A percentile compares a stretch with the other conserved stretches of the same genome.
phyloP scores from a whole-genome alignment of 2,113 vertebrate species.

The Ceyx margarethae region DNA sequence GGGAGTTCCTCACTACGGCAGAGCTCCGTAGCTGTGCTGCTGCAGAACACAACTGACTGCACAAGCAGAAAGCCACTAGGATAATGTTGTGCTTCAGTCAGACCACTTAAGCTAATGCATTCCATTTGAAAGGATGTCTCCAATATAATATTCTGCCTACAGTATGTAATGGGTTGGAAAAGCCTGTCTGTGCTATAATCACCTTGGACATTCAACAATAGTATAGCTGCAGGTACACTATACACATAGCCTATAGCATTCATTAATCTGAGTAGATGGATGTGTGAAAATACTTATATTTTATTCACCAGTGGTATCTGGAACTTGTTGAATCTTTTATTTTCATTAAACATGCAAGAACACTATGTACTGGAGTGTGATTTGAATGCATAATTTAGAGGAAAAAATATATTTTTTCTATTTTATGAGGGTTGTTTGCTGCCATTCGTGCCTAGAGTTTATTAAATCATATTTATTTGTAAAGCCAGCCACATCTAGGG shows the following conservation, averaged over 20 bases:
- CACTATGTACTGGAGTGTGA: constrained; percentile 5
- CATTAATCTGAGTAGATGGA: background rate
- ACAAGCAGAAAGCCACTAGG: background rate
- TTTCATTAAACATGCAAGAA: constrained; percentile 61
- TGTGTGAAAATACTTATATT: constrained; percentile 10
- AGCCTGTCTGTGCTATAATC: background rate
- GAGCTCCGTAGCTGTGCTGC: background rate
- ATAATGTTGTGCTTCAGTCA: background rate
- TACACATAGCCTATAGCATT: background rate
- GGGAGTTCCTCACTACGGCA: background rate
- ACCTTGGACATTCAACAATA: background rate
- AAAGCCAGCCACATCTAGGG: background rate
- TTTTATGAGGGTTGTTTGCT: constrained; percentile 1
- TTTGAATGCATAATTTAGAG: constrained; percentile 35
- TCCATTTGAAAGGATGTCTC: background rate
- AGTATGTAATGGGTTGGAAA: background rate
- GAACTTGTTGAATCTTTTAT: constrained; percentile 44
- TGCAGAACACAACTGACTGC: background rate
- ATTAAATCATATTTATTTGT: constrained; percentile 13
- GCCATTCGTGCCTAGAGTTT: constrained; percentile 4
- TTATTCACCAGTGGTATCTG: constrained; percentile 26
- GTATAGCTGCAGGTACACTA: background rate
- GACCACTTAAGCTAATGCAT: background rate
- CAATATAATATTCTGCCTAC: background rate
- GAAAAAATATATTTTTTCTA: background rate